phyloP scores from a whole-genome alignment of 2,113 vertebrate species.

The Dicentrarchus labrax region DNA sequence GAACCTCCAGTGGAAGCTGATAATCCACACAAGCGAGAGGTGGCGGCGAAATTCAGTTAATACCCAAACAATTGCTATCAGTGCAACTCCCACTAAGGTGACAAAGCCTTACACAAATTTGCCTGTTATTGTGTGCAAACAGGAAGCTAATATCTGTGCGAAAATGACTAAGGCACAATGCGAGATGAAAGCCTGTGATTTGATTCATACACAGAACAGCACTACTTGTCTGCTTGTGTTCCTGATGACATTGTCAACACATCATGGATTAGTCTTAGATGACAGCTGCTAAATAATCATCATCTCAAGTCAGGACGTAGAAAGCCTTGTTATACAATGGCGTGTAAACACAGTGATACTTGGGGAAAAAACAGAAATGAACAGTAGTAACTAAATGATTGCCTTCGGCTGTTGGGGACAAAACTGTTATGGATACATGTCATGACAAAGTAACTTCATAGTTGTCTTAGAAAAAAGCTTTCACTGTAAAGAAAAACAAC shows the following conservation, averaged over 20 bases:
- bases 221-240: background rate
- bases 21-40: constrained; percentile 67
- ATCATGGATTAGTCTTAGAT: background rate
- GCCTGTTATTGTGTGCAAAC: constrained; percentile 37
- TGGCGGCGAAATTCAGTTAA: constrained; percentile 57
- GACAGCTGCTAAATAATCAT: constrained; percentile 32
- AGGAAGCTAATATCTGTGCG: constrained; percentile 41
- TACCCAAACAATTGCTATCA: constrained; percentile 64
- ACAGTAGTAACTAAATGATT: background rate
- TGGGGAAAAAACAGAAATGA: background rate
- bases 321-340: background rate
- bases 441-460: background rate
- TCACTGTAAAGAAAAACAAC: background rate
- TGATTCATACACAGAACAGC: constrained; percentile 29
- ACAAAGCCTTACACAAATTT: constrained; percentile 63
- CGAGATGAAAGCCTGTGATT: constrained; percentile 33
- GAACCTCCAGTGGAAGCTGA: constrained; percentile 59
- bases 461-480: constrained; percentile 4
- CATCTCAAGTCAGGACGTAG: background rate
- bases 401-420: background rate
- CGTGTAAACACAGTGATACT: background rate
- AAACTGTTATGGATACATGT: background rate
- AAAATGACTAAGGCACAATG: constrained; percentile 21
- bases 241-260: constrained; percentile 2
- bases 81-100: constrained; percentile 47